phyloP scores from a whole-genome alignment of 2,113 vertebrate species.

The Notarius quadriscutis region DNA sequence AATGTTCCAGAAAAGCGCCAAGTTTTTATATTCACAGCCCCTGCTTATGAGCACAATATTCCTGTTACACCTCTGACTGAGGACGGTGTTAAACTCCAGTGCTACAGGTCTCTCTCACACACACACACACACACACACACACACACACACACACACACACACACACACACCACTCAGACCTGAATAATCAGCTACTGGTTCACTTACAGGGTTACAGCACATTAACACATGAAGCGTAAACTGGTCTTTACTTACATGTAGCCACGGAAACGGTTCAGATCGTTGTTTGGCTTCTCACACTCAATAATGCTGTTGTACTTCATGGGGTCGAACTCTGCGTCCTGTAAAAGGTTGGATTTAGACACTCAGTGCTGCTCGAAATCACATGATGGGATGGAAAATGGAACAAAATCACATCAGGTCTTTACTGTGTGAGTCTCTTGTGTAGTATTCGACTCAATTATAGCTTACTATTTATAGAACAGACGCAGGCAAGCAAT shows the following conservation, averaged over 20 bases:
- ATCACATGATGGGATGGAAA: background rate
- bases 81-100: background rate
- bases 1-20: no score
- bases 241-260: slow-evolving; percentile 86
- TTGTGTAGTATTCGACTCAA: background rate
- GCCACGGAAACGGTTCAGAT: slow-evolving; percentile 90
- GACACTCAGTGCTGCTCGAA: background rate
- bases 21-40: no score
- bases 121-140: no score
- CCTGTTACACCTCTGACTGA: background rate
- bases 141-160: background rate
- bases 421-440: background rate
- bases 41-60: no score
- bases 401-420: background rate
- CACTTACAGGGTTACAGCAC: background rate
- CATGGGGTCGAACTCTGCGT: slow-evolving; percentile 90
- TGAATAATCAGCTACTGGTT: background rate
- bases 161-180: background rate
- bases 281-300: slow-evolving; percentile 97
- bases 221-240: background rate
- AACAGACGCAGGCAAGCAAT: background rate
- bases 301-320: slow-evolving; percentile 93
- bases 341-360: slow-evolving; percentile 72
- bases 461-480: background rate
- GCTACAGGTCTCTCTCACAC: no score